A percentile compares a stretch with the other conserved stretches of the same genome.
These are phyloP conservation scores for Trichonephila inaurata DNA, from an alignment of 1,140 invertebrate genomes.

Conservation along the genomic window DNA sequence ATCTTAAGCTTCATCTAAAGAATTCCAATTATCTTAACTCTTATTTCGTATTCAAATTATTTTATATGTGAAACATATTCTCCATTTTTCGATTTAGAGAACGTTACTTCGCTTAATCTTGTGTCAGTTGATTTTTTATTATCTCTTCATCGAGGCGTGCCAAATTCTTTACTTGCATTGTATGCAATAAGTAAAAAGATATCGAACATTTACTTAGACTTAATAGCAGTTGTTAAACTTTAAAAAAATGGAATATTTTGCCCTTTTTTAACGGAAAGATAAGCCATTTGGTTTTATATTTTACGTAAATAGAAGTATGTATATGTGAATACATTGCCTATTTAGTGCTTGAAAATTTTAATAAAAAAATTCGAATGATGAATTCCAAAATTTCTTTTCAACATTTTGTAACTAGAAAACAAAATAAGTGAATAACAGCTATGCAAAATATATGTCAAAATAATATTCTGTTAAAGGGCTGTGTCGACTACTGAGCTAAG, in stretches of 20 bases:
- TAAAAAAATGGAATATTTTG: too few relatives aligned
- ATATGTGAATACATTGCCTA: too few relatives aligned
- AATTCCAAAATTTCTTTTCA: too few relatives aligned
- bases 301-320: background rate
- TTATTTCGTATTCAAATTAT: background rate
- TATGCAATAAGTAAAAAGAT: background rate
- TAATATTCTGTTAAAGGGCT: too few relatives aligned
- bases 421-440: too few relatives aligned
- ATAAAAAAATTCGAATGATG: too few relatives aligned
- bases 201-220: background rate
- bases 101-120: background rate
- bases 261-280: background rate
- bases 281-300: background rate
- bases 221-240: too few relatives aligned
- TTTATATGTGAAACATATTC: background rate
- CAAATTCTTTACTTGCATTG: background rate
- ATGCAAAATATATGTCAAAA: too few relatives aligned
- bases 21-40: background rate
- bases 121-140: background rate
- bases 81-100: constrained; percentile 3
- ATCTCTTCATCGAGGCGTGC: background rate
- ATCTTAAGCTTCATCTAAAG: background rate
- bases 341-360: too few relatives aligned
- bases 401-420: too few relatives aligned
- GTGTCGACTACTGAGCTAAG: too few relatives aligned